Conservation (phyloP, 1,140 invertebrate species). For the Hetaerina americana region DNA sequence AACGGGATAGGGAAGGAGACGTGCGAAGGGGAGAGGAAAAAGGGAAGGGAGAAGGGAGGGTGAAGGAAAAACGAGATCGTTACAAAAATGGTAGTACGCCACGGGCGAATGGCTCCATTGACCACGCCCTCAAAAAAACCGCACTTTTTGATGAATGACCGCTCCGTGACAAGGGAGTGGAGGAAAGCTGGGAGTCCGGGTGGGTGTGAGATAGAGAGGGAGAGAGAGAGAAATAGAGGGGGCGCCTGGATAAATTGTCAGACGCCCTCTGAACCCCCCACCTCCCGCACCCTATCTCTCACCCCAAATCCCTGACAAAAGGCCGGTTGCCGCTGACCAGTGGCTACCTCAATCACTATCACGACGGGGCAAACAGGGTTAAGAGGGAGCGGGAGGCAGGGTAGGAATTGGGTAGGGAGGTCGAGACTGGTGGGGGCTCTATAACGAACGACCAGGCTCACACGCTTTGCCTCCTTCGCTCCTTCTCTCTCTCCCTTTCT, state of each 20-base stretch:
- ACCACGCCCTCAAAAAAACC: background rate
- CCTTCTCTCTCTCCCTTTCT: too few relatives aligned
- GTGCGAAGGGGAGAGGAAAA: background rate
- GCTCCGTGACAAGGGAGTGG: background rate
- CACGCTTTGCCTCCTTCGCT: too few relatives aligned
- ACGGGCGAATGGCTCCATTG: background rate
- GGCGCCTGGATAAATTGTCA: too few relatives aligned
- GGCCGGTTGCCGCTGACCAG: background rate
- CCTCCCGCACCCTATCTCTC: background rate
- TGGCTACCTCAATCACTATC: background rate
- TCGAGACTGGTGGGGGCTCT: too few relatives aligned
- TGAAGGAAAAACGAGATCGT: background rate
- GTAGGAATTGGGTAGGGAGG: background rate
- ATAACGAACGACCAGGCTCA: too few relatives aligned
- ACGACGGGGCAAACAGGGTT: background rate
- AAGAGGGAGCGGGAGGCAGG: background rate
- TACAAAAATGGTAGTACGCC: background rate
- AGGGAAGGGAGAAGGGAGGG: background rate
- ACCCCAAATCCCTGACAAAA: background rate
- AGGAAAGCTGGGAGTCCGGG: background rate
- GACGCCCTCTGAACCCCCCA: too few relatives aligned
- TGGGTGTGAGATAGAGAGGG: too few relatives aligned
- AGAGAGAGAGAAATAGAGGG: background rate
- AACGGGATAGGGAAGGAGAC: too few relatives aligned
- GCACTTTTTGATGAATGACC: background rate